These are phyloP conservation scores for Serrognathus titanus DNA, from an alignment of 2,888 invertebrate species.

Conservation along the genomic window DNA sequence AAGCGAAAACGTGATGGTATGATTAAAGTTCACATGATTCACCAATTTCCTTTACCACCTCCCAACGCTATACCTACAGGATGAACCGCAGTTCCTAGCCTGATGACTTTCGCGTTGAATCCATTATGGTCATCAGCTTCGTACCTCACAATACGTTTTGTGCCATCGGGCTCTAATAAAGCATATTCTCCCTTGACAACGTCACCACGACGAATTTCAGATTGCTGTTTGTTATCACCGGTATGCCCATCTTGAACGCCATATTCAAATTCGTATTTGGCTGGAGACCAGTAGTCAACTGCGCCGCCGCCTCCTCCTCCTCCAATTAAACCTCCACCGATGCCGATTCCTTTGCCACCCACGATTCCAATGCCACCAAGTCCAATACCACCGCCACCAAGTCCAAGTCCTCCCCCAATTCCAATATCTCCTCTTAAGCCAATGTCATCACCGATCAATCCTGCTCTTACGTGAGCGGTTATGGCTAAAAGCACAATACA, in stretches of 20 bases:
- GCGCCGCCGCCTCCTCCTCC: neutral
- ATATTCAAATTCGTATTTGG: slow-evolving; percentile 57
- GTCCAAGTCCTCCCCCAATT: neutral
- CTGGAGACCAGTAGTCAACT: slow-evolving; percentile 43
- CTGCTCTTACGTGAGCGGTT: too few species aligned
- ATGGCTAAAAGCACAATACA: too few species aligned
- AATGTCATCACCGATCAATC: too few species aligned
- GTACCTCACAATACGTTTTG: slow-evolving; percentile 56
- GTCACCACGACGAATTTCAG: slow-evolving; percentile 56
- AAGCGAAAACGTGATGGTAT: too few species aligned
- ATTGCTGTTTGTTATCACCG: slow-evolving; percentile 50
- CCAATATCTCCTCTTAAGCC: too few species aligned
- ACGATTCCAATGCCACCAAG: too few species aligned
- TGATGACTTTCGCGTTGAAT: slow-evolving; percentile 44
- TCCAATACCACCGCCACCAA: neutral
- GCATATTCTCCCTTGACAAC: slow-evolving; percentile 37
- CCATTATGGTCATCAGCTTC: slow-evolving; percentile 56
- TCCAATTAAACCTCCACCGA: too few species aligned
- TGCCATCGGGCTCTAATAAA: slow-evolving; percentile 55
- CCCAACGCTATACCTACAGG: slow-evolving; percentile 31
- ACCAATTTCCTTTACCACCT: neutral
- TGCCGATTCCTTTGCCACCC: too few species aligned
- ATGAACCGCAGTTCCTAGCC: slow-evolving; percentile 55
- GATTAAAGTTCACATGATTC: too few species aligned
- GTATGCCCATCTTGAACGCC: slow-evolving; percentile 60